Conservation (phyloP, 2,113 vertebrate species). For the Galemys pyrenaicus region DNA sequence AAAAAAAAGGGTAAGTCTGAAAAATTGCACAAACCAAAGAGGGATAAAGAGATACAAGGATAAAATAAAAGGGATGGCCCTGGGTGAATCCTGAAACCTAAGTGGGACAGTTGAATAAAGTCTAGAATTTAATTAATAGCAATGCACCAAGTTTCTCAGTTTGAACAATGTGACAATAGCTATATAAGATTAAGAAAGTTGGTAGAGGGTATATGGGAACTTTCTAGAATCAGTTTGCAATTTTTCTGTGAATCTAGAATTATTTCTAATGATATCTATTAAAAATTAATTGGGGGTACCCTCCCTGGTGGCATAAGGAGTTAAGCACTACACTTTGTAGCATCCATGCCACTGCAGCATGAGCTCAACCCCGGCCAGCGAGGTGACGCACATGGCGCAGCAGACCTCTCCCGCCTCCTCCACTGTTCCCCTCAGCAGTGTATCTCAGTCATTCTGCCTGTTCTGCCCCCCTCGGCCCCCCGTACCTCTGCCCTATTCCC, state of each 20-base stretch:
- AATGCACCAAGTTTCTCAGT: not conserved
- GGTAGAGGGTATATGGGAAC: not conserved
- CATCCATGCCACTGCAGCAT: too few species aligned
- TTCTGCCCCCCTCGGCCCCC: too few species aligned
- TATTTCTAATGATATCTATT: not conserved
- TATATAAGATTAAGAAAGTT: not conserved
- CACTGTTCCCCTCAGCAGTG: too few species aligned
- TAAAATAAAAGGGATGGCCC: not conserved
- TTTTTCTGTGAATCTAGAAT: not conserved
- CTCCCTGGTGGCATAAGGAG: too few species aligned
- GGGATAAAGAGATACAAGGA: accelerated
- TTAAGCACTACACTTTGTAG: too few species aligned
- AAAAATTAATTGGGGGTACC: too few species aligned
- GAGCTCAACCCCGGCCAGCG: too few species aligned
- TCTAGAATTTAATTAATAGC: not conserved
- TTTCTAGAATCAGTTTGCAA: not conserved
- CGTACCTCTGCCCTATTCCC: too few species aligned
- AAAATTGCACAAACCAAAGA: not conserved
- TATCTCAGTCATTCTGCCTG: too few species aligned
- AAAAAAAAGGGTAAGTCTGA: not conserved
- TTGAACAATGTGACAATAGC: not conserved
- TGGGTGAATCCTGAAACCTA: not conserved
- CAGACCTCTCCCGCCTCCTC: too few species aligned
- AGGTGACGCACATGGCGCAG: too few species aligned
- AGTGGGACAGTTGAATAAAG: too few species aligned